These are phyloP conservation scores for Stenoptilia bipunctidactyla DNA, from an alignment of 2,888 invertebrate species.

Conservation along the genomic window DNA sequence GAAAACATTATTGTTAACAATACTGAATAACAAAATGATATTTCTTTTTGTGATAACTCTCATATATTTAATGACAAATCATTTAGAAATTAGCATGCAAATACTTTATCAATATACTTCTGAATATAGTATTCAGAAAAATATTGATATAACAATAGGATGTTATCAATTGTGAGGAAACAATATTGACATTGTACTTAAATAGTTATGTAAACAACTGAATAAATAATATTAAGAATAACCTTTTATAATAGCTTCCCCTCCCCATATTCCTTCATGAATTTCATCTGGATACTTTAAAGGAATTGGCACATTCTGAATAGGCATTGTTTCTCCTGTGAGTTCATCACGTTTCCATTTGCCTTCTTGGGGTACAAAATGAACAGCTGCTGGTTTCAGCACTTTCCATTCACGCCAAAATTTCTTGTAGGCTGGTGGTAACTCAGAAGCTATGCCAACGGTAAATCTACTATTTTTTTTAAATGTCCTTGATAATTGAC, in stretches of 20 bases:
- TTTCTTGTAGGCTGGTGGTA: conserved; percentile 87
- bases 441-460: conserved; percentile 74
- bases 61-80: too few relatives aligned
- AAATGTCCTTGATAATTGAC: conserved; percentile 58
- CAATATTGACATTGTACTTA: neutral
- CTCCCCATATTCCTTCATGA: conserved; percentile 94
- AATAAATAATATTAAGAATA: neutral
- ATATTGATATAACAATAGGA: too few relatives aligned
- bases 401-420: conserved; percentile 89
- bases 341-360: conserved; percentile 80
- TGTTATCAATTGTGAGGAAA: neutral
- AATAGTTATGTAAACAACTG: conserved; percentile 8
- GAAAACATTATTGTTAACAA: too few relatives aligned
- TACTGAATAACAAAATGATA: too few relatives aligned
- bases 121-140: too few relatives aligned
- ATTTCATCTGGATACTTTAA: conserved; percentile 83
- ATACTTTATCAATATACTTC: too few relatives aligned
- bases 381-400: conserved; percentile 73
- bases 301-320: conserved; percentile 84
- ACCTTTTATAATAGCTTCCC: conserved; percentile 92
- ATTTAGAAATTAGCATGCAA: too few relatives aligned
- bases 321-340: conserved; percentile 78
- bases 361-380: conserved; percentile 80
- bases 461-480: conserved; percentile 71
- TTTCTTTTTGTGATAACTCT: too few relatives aligned